Conservation (phyloP, 2,888 invertebrate genomes). For the Ectemnius cavifrons region DNA sequence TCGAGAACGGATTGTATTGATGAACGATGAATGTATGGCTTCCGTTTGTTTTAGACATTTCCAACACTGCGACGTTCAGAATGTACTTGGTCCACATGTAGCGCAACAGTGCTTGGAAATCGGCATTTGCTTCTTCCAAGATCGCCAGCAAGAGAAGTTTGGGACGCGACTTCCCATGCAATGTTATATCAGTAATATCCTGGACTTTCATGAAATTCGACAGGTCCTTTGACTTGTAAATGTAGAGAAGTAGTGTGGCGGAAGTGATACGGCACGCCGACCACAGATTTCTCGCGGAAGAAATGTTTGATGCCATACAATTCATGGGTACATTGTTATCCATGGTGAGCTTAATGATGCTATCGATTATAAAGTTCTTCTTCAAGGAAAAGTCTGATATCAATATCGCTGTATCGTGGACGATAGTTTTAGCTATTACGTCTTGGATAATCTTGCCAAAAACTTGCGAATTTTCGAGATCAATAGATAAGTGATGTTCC, state of each 20-base stretch:
- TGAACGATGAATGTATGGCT: not conserved
- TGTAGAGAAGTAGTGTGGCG: conserved; percentile 8
- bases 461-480: too few relatives aligned
- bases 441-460: too few relatives aligned
- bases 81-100: conserved; percentile 18
- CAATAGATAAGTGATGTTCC: too few relatives aligned
- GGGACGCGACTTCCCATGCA: not conserved
- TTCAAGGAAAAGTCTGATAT: not conserved
- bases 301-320: conserved; percentile 1
- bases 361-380: not conserved
- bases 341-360: not conserved
- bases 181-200: not conserved
- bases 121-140: not conserved
- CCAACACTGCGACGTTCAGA: conserved; percentile 25
- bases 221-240: not conserved
- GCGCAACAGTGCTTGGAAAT: conserved; percentile 11
- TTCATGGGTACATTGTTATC: not conserved
- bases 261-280: not conserved
- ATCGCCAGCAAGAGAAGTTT: conserved; percentile 14
- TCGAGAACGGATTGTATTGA: conserved; percentile 34
- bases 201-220: not conserved
- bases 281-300: not conserved
- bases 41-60: not conserved
- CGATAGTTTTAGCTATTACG: too few relatives aligned
- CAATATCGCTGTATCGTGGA: not conserved